Evolutionary conservation across 2,113 vertebrate genomes (phyloP), one percentile per base, ranked within the genome.

Genomic region (Equus quagga): DNA sequence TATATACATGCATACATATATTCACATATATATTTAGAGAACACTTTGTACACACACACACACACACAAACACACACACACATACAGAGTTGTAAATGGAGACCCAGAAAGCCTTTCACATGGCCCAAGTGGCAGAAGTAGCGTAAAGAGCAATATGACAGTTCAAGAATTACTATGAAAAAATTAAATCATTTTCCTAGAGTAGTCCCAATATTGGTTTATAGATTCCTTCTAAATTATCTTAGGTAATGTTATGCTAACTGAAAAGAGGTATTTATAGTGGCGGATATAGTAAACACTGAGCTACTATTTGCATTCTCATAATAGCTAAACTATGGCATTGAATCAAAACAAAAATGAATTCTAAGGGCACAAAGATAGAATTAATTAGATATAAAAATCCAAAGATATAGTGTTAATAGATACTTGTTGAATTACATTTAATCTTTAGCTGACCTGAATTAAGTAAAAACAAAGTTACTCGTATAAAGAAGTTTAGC

Each of bases 281-380:
- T 86, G 11, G 4, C n/a, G 5, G 21, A 51, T 36, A 75, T 6
- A 60, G 26, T 62, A 80, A 90, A 90, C 23, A 58, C 10, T 44
- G 6, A 65, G 12, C 11, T 85, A 67, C 1, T 58, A 44, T 84
- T 93, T 75, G 13, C 2, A 80, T 24, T 85, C 31, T 49, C 28
- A 89, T 62, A 75, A 65, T 46, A 78, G 14, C 13, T 64, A 84
- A 64, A 26, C 33, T 86, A 90, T 73, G 14, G 31, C 56, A 19
- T 89, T 78, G 65, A 70, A 89, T 64, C 81, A 78, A 89, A 89
- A 72, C 19, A 24, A 64, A 91, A 83, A 51, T 76, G 14, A 94
- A 86, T 81, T 65, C 19, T 80, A 80, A 80, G 5, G 24, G 12
- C 14, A 54, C 21, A 60, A 75, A 69, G 36, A 65, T 65, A 56